Evolutionary conservation across 2,797 vertebrate genomes (phyloP).

Genomic region (Lacerta viridis): DNA sequence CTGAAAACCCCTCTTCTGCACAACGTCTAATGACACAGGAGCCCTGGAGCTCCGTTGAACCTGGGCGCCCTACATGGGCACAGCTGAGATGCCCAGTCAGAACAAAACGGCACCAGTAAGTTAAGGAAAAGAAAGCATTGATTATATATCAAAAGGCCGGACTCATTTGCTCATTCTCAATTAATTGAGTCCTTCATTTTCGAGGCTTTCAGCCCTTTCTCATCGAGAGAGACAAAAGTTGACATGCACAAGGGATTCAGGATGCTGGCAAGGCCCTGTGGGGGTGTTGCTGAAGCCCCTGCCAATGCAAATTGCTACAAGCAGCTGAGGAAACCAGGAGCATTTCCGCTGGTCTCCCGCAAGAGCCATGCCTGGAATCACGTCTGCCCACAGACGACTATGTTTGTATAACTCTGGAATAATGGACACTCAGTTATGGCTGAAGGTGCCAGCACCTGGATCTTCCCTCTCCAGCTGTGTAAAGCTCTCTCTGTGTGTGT

Average conservation of each 20-base stretch:
- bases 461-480: constrained; percentile 1
- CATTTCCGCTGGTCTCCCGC: constrained; percentile 22
- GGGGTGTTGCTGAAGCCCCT: not conserved
- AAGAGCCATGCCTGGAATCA: constrained; percentile 41
- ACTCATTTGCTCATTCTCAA: constrained; percentile 8
- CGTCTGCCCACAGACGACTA: constrained; percentile 30
- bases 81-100: not conserved
- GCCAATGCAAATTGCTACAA: constrained; percentile 27
- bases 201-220: not conserved
- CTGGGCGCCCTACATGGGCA: not conserved
- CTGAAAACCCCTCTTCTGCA: not conserved
- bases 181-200: not conserved
- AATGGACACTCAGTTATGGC: constrained; percentile 7
- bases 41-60: not conserved
- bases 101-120: not conserved
- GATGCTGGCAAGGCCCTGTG: constrained; percentile 5
- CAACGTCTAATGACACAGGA: not conserved
- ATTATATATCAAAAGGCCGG: constrained; percentile 6
- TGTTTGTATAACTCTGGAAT: constrained; percentile 29
- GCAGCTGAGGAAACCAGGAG: constrained; percentile 33
- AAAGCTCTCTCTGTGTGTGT: too few species aligned
- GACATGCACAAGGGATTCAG: not conserved
- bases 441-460: constrained; percentile 9
- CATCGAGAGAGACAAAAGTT: not conserved
- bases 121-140: not conserved